These are phyloP conservation scores for Idaea dimidiata DNA, from an alignment of 2,888 invertebrate genomes.

Conservation along the genomic window DNA sequence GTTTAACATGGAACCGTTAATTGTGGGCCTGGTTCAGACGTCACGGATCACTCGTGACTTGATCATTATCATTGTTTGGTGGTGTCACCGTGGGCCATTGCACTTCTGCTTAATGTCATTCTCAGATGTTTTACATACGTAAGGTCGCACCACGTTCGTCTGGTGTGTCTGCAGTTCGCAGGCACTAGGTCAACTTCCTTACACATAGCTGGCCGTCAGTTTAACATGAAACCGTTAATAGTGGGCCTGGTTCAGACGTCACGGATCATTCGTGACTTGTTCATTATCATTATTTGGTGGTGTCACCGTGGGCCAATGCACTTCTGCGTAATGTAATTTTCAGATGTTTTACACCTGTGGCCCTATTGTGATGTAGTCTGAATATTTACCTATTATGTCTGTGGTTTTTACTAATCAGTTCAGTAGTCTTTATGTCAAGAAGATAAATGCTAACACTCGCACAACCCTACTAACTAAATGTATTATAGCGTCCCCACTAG, in stretches of 20 bases:
- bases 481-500: too few relatives aligned
- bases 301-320: background rate
- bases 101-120: background rate
- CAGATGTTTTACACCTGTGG: background rate
- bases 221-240: background rate
- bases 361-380: too few relatives aligned
- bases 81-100: background rate
- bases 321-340: background rate
- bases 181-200: background rate
- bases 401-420: too few relatives aligned
- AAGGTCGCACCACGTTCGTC: too few relatives aligned
- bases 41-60: background rate
- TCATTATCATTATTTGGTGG: background rate
- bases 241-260: background rate
- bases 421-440: too few relatives aligned
- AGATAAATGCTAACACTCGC: too few relatives aligned
- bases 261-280: background rate
- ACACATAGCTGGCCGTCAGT: background rate
- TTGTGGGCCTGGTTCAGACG: background rate
- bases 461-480: too few relatives aligned
- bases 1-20: background rate
- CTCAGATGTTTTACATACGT: background rate
- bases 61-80: background rate
- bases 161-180: background rate
- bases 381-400: too few relatives aligned